Evolutionary conservation across 1,140 invertebrate genomes (phyloP), one percentile per base, ranked within the genome.

Genomic region (Hormaphis cornu): DNA sequence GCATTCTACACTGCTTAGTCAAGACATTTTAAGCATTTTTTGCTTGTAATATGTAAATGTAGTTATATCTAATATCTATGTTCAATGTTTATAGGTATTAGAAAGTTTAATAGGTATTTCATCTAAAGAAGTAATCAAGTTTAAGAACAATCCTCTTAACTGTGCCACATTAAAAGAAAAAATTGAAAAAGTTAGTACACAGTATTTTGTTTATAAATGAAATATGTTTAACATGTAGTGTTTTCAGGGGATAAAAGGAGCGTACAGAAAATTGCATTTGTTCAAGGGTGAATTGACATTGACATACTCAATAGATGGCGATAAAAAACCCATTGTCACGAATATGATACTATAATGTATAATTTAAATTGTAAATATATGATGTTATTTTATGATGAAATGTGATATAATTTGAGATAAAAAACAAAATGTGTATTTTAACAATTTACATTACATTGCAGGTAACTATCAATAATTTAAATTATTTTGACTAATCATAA

Each of bases 171-270:
- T 66, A n/a, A 66, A 66, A 48, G 61, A 50, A 66, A 66, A 66
- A 66, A 66, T 66, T 37, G 61, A 66, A 66, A 66, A 66, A 33
- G 61, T 50, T 35, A 37, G 22, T 24, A 22, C 2, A 56, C n/a
- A 30, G 9, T 53, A 1, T 52, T 1, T 20, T 18, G 18, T 5
- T 20, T 35, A 58, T 40, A 12, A 0, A 30, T 33, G 20, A 14
- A 35, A 7, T 24, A 58, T 18, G 10, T 33, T 33, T 58, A 58
- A 30, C 3, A 48, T 22, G 10, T 48, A 35, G 14, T 63, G 22
- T 46, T 56, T 58, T 66, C 35, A 66, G 61, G 61, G 61, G 22
- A 66, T 66, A 9, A 66, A 66, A 66, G 42, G 42, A 1, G 61
- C 61, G 4, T 28, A 66, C 30, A 66, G 61, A 50, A 66, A 66